Evolutionary conservation across 2,888 invertebrate species (phyloP).

Genomic region (Athripsodes cinereus): DNA sequence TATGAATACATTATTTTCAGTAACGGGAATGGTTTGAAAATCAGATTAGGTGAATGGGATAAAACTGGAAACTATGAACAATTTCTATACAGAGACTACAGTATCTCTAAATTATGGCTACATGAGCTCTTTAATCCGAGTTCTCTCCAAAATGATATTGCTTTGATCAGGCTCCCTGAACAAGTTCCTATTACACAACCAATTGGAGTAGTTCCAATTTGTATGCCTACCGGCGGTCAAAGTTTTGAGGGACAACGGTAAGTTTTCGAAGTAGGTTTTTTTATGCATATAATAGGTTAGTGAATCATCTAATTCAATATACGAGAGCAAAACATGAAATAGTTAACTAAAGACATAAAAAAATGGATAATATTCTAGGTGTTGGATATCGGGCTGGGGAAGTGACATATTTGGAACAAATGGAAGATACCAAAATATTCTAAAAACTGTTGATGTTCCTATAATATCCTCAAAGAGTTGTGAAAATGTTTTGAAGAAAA

Average conservation of each 20-base stretch:
- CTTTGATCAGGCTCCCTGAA: slow-evolving; percentile 63
- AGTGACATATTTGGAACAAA: slow-evolving; percentile 63
- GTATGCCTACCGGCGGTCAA: slow-evolving; percentile 48
- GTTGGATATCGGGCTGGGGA: slow-evolving; percentile 83
- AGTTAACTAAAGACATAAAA: no score
- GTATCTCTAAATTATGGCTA: slow-evolving; percentile 51
- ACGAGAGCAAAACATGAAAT: no score
- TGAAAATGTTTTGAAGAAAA: slow-evolving; percentile 55
- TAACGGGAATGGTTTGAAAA: slow-evolving; percentile 44
- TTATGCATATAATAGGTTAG: no score
- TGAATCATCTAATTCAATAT: no score
- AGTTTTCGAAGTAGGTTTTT: slow-evolving; percentile 50
- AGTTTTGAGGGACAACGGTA: slow-evolving; percentile 49
- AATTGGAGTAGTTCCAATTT: slow-evolving; percentile 54
- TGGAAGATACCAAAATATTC: slow-evolving; percentile 57
- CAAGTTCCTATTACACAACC: slow-evolving; percentile 40
- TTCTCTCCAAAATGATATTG: slow-evolving; percentile 76
- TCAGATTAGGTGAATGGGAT: slow-evolving; percentile 74
- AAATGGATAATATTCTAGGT: slow-evolving; percentile 34
- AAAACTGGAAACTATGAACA: slow-evolving; percentile 59
- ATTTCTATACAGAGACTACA: slow-evolving; percentile 58
- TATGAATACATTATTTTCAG: slow-evolving; percentile 46
- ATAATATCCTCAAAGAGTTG: slow-evolving; percentile 60
- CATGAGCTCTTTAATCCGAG: slow-evolving; percentile 62
- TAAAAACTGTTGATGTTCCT: slow-evolving; percentile 71